Base-by-base conservation (phyloP, 1,140 invertebrate species). In the Musca vetustissima region DNA sequence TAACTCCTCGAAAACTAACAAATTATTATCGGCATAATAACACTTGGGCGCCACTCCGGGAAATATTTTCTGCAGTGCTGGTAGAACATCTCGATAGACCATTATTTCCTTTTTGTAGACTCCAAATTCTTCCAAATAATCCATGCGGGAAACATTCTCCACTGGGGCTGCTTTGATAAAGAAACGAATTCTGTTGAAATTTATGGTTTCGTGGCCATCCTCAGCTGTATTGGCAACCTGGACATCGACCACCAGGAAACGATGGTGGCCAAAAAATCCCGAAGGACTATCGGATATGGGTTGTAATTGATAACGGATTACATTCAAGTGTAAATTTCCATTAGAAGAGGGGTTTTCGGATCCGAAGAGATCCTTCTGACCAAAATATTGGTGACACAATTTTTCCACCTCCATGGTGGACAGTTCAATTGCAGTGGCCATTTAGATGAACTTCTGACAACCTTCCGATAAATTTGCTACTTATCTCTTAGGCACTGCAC, bases 181-280 rank as follows among this genome's bases (percentile, higher is more conserved):
- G 68, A 86, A 86, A 2, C 71, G 73, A 36, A 0, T 73, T 73
- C 1, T 77, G 53, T 71, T 67, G 11, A 43, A 43, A 11, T 4
- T 13, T 43, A 6, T 15, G 71, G 70, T 71, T 50, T 64, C 71
- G 61, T 11, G 67, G 19, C 53, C 69, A n/a, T 19, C 50, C 19
- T 22, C 67, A 52, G 19, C 52, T 69, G 71, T 52, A 24, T 74
- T 15, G 64, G 69, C 57, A 50, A 43, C 6, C 36, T 43, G 69
- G 72, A 48, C 64, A 70, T 53, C 79, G 71, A 32, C 22, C 69
- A 21, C 82, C 55, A 66, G 73, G 70, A 69, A 80, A 19, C 76
- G 77, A 73, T 88, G 86, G 15, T 84, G 80, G 0, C 85, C 84
- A 9, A 88, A 71, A 70, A 84, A 87, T 28, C 87, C 87, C 3